Percentiles rank a stretch among this genome's conserved stretches.
phyloP scores from a whole-genome alignment of 2,888 invertebrate genomes.

The Catocala sponsa region DNA sequence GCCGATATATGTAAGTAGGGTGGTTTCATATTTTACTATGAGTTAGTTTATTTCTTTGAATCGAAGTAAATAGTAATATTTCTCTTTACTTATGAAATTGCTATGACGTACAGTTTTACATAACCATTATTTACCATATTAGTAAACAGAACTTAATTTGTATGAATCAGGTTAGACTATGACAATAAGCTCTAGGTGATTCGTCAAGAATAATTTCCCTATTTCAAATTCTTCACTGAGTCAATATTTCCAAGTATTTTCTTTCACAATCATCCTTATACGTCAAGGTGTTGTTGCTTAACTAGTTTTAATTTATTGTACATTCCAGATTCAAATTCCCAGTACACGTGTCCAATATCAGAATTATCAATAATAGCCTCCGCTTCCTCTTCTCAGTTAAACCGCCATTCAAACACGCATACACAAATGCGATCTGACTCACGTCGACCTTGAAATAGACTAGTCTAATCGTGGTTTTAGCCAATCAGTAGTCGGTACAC shows the following conservation, averaged over 20 bases:
- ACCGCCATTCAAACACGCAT: constrained; percentile 62
- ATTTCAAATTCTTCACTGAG: constrained; percentile 3
- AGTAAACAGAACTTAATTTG: too few species aligned
- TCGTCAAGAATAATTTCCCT: not conserved
- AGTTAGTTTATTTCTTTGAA: too few species aligned
- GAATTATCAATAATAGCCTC: constrained; percentile 14
- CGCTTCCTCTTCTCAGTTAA: constrained; percentile 53
- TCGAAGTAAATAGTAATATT: too few species aligned
- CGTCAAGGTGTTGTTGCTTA: not conserved
- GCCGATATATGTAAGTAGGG: too few species aligned
- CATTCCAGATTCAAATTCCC: not conserved
- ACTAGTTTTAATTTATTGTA: not conserved
- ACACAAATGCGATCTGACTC: constrained; percentile 78
- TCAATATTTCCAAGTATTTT: not conserved
- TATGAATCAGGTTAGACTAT: not conserved
- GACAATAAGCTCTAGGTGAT: not conserved
- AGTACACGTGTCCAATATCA: constrained; percentile 1
- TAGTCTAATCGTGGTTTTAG: constrained; percentile 83
- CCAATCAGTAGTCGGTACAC: constrained; percentile 82
- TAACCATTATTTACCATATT: not conserved
- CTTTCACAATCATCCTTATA: not conserved
- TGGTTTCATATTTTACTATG: too few species aligned
- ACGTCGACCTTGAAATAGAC: constrained; percentile 81
- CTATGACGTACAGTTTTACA: constrained; percentile 2
- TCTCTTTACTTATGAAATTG: too few species aligned